A percentile compares a stretch with the other conserved stretches of the same genome.
Conservation (phyloP, 92 coral and sea anemone genomes). For the Porites lobata region DNA sequence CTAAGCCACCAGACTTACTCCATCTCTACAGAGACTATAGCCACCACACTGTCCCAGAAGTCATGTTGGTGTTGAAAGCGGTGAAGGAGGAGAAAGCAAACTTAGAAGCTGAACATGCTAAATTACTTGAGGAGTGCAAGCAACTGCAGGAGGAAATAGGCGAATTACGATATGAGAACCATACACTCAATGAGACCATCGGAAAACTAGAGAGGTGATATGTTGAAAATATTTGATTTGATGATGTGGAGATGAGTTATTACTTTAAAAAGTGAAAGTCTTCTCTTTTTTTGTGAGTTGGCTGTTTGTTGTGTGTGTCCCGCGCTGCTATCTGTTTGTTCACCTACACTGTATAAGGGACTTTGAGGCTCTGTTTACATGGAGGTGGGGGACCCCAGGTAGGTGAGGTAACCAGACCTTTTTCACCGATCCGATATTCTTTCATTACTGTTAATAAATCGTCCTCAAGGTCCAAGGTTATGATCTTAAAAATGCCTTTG, state of each 20-base stretch:
- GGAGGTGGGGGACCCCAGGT: too few species aligned
- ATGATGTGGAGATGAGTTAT: not conserved
- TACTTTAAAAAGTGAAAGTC: not conserved
- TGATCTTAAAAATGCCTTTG: too few species aligned
- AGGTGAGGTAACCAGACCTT: too few species aligned
- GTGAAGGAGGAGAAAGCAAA: conserved; percentile 88
- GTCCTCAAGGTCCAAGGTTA: too few species aligned
- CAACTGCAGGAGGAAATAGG: conserved; percentile 83
- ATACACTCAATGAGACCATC: conserved; percentile 73
- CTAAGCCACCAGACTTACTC: conserved; percentile 93
- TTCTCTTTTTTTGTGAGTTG: too few species aligned
- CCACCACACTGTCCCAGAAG: conserved; percentile 94
- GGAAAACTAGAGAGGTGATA: conserved; percentile 78
- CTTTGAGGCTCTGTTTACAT: too few species aligned
- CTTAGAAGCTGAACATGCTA: conserved; percentile 74
- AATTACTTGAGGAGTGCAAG: conserved; percentile 73
- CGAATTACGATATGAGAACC: conserved; percentile 86
- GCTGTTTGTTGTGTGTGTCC: too few species aligned
- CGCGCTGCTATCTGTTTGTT: too few species aligned
- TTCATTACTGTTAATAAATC: too few species aligned
- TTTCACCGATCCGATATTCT: too few species aligned
- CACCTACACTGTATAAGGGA: too few species aligned
- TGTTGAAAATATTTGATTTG: not conserved
- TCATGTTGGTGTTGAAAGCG: conserved; percentile 81
- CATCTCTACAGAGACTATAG: conserved; percentile 97